Base-by-base conservation (phyloP, 2,113 vertebrate genomes). In the Rhynchopsitta pachyrhyncha region DNA sequence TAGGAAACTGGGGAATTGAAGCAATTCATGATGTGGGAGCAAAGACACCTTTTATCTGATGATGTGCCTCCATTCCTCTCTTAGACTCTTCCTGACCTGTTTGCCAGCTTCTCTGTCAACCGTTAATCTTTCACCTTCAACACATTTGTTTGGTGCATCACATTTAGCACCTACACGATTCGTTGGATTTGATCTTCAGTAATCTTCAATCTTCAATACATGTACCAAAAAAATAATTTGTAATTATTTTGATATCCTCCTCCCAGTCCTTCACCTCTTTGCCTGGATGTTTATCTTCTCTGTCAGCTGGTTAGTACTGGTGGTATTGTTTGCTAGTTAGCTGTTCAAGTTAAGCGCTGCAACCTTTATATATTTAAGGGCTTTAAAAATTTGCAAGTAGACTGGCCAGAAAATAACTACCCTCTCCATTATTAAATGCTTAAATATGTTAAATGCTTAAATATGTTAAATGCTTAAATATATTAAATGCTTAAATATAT, bases 81-180 rank as follows among this genome's bases (percentile, higher is more conserved):
- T 68, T 23, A 67, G 49, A 1, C 0, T 47, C 44, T 57, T 74
- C 22, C 57, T 75, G 46, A 87, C 20, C 33, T 71, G 35, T 85
- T 92, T 70, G 33, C 47, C 28, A 76, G 17, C 6, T 90, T 79
- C 68, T 86, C 70, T 83, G 35, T 67, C 76, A 52, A 27, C 27
- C 5, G 15, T 15, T 42, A 57, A 57, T 50, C n/a, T 66, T 92
- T 55, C 18, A 41, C 42, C 59, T 73, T 90, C 41, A 50, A 47
- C 31, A 41, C 4, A 73, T 42, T 86, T 16, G 8, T 60, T 90
- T 50, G 24, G 17, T 70, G 41, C 14, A 37, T 62, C 59, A 11
- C 44, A 29, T 0, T 1, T 71, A 80, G 6, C 13, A 39, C 10
- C 35, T 47, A 13, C 0, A 2, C 1, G 1, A n/a, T 18, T 69